phyloP scores from a whole-genome alignment of 2,797 vertebrate species.

The Alca torda region DNA sequence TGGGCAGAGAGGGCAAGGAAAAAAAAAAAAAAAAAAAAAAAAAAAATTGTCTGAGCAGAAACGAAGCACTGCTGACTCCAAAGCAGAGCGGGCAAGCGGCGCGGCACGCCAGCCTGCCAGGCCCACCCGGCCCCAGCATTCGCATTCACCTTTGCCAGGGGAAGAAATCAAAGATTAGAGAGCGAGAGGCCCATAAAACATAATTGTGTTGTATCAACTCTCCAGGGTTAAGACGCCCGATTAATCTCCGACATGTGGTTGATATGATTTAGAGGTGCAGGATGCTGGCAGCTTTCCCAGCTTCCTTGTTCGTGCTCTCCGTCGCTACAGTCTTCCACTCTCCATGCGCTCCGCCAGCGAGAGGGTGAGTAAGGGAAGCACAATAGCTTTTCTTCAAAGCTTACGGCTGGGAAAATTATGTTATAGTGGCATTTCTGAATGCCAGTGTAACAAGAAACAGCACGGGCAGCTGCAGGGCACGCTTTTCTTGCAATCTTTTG shows the following conservation, averaged over 20 bases:
- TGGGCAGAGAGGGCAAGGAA: not conserved
- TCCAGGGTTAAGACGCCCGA: not conserved
- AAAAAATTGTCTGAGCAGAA: not conserved
- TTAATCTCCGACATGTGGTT: not conserved
- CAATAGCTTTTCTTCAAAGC: not conserved
- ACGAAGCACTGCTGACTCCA: not conserved
- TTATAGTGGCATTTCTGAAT: not conserved
- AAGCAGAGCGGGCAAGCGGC: not conserved
- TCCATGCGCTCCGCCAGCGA: not conserved
- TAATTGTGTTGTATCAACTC: not conserved
- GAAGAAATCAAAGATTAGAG: not conserved
- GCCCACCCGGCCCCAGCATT: not conserved
- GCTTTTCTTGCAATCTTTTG: not conserved
- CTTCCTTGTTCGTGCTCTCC: not conserved
- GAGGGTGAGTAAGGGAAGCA: not conserved
- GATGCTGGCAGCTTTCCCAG: constrained; percentile 13
- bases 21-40: not conserved
- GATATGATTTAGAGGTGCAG: constrained; percentile 25
- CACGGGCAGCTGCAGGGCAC: not conserved
- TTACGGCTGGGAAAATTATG: not conserved
- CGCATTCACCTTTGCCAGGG: not conserved
- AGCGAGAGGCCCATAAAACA: not conserved
- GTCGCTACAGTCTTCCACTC: not conserved
- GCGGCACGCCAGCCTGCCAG: not conserved
- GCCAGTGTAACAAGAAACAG: not conserved